Conservation (phyloP, 2,113 vertebrate species). For the Myotis lucifugus region DNA sequence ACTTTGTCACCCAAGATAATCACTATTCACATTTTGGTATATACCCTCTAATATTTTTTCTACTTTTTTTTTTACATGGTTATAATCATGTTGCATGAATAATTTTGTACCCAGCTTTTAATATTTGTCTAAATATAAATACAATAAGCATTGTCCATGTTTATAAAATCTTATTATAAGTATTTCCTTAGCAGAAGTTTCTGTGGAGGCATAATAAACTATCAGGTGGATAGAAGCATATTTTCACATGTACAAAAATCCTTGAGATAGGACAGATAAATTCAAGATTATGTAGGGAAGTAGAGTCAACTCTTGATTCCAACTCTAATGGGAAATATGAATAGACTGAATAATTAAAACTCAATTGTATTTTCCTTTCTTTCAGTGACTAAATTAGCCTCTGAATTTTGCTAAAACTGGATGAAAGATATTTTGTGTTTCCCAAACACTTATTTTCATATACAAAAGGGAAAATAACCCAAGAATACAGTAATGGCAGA, state of each 20-base stretch:
- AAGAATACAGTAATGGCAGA: not conserved
- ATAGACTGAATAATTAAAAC: constrained; percentile 29
- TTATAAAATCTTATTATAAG: constrained; percentile 33
- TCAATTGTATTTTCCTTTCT: not conserved
- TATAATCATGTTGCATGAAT: not conserved
- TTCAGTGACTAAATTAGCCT: not conserved
- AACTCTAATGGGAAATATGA: not conserved
- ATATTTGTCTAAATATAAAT: not conserved
- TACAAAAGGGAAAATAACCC: not conserved
- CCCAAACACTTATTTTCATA: not conserved
- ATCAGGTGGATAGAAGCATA: not conserved
- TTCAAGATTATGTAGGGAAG: not conserved
- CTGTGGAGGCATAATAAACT: not conserved
- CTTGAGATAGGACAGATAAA: not conserved
- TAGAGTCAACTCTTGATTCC: not conserved
- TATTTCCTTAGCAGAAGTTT: not conserved
- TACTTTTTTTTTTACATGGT: not conserved
- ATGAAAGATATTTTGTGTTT: constrained; percentile 16
- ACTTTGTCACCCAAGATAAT: not conserved
- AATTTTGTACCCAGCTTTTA: not conserved
- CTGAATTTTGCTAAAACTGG: constrained; percentile 19
- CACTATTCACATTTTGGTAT: not conserved
- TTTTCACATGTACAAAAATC: not conserved
- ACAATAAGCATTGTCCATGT: not conserved
- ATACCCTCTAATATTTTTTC: not conserved